phyloP scores from a whole-genome alignment of 2,888 invertebrate genomes.

The Cheilosia scutellata region DNA sequence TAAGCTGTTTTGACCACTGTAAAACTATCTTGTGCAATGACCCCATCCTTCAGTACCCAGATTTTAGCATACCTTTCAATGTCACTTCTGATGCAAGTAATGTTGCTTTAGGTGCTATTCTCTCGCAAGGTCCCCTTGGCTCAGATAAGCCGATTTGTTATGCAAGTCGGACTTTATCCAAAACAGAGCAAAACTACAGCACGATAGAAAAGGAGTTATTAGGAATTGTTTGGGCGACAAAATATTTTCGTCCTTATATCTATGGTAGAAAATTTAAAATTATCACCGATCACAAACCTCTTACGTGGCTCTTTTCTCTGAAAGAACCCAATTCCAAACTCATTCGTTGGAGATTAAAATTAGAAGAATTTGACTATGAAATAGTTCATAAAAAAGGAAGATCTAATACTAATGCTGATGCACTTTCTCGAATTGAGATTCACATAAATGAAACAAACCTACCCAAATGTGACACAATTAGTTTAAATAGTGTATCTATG shows the following conservation, averaged over 20 bases:
- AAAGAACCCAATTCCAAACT: slow-evolving; percentile 57
- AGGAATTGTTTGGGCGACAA: slow-evolving; percentile 19
- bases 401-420: slow-evolving; percentile 31
- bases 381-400: slow-evolving; percentile 42
- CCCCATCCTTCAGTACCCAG: not conserved
- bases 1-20: slow-evolving; percentile 4
- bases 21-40: slow-evolving; percentile 26
- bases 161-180: slow-evolving; percentile 19
- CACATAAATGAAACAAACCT: not conserved
- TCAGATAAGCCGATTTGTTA: slow-evolving; percentile 10
- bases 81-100: slow-evolving; percentile 19
- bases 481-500: not conserved
- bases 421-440: not conserved
- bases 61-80: slow-evolving; percentile 10
- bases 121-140: slow-evolving; percentile 5
- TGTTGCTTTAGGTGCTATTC: slow-evolving; percentile 9
- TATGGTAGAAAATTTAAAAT: too few species aligned
- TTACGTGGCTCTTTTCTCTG: slow-evolving; percentile 74
- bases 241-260: not conserved
- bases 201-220: slow-evolving; percentile 2
- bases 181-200: slow-evolving; percentile 16
- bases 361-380: slow-evolving; percentile 51
- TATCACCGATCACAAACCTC: slow-evolving; percentile 57
- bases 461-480: not conserved
- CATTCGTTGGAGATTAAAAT: slow-evolving; percentile 44